Evolutionary conservation across 2,888 invertebrate species (phyloP).

Genomic region (Dryocosmus kuriphilus): DNA sequence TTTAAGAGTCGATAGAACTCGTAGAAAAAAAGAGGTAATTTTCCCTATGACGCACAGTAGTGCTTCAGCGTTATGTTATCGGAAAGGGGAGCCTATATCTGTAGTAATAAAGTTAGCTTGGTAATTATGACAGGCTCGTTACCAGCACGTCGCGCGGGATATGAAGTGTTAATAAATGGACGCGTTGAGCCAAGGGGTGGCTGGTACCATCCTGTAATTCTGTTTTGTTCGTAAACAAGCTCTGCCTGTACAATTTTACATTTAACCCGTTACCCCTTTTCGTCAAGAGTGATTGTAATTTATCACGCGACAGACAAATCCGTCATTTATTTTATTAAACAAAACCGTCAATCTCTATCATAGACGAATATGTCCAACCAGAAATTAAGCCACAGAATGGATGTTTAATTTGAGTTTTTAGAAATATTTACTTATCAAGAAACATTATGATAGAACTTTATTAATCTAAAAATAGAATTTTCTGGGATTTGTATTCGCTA

Average conservation of each 20-base stretch:
- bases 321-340: too few relatives aligned
- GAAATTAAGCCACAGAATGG: not conserved
- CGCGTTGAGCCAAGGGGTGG: constrained; percentile 72
- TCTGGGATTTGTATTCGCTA: too few relatives aligned
- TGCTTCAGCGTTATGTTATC: constrained; percentile 45
- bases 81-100: constrained; percentile 65
- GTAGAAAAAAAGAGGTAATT: constrained; percentile 49
- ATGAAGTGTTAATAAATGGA: constrained; percentile 77
- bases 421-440: not conserved
- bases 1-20: too few relatives aligned
- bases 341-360: constrained; percentile 28
- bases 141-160: constrained; percentile 75
- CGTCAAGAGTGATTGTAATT: constrained; percentile 31
- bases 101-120: constrained; percentile 76
- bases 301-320: constrained; percentile 36
- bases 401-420: not conserved
- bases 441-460: not conserved
- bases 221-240: constrained; percentile 63
- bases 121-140: constrained; percentile 78
- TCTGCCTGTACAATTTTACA: constrained; percentile 28
- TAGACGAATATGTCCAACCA: constrained; percentile 3
- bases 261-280: constrained; percentile 37
- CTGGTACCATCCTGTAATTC: constrained; percentile 73
- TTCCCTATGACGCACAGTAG: constrained; percentile 57
- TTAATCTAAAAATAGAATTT: too few relatives aligned